These are phyloP conservation scores for Lampris incognitus DNA, from an alignment of 2,113 vertebrate genomes.

Conservation along the genomic window DNA sequence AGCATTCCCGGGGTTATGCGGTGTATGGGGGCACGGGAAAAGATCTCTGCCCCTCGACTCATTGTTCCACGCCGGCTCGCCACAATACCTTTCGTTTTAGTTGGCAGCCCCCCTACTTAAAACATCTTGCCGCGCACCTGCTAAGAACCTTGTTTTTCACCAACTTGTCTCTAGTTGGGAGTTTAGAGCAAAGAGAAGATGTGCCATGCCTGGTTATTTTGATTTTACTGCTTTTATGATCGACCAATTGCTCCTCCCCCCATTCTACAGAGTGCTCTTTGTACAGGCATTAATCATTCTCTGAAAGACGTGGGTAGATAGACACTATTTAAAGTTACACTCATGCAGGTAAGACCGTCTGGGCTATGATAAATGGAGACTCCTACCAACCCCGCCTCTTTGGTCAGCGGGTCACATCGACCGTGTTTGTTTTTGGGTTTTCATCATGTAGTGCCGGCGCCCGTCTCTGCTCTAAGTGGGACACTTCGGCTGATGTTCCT, in stretches of 20 bases:
- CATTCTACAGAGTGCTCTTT: constrained; percentile 19
- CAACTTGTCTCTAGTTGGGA: constrained; percentile 21
- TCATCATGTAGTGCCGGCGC: not conserved
- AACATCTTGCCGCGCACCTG: too few relatives aligned
- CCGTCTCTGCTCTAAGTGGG: constrained; percentile 9
- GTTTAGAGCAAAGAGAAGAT: constrained; percentile 41
- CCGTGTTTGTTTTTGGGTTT: constrained; percentile 11
- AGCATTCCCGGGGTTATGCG: too few relatives aligned
- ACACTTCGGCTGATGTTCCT: not conserved
- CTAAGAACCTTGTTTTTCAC: constrained; percentile 11
- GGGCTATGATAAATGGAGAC: too few relatives aligned
- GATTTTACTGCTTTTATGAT: constrained; percentile 23
- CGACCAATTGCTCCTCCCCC: constrained; percentile 39
- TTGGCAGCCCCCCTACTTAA: too few relatives aligned
- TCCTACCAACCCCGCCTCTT: constrained; percentile 76
- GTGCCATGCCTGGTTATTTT: constrained; percentile 40
- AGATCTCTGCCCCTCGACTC: too few relatives aligned
- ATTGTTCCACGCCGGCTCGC: too few relatives aligned
- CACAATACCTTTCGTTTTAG: too few relatives aligned
- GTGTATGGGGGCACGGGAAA: too few relatives aligned
- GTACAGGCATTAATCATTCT: constrained; percentile 79
- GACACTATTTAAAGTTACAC: constrained; percentile 85
- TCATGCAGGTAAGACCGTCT: constrained; percentile 68
- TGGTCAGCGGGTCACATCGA: constrained; percentile 67
- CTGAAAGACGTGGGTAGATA: constrained; percentile 66